Base-by-base conservation (phyloP, 2,113 vertebrate genomes). In the Origma solitaria region DNA sequence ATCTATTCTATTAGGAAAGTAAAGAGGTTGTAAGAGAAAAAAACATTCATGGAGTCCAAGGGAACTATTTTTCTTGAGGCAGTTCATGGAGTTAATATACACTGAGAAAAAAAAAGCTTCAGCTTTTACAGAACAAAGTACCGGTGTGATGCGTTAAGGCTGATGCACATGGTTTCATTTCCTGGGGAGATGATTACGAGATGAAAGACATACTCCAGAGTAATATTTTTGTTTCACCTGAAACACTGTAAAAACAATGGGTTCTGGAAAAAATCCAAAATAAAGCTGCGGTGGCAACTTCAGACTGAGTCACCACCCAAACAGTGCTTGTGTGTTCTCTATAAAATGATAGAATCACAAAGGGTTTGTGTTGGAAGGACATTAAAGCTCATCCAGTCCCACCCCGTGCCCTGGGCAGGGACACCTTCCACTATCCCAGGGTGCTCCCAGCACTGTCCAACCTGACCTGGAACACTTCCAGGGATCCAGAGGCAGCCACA, bases 211-310 rank as follows among this genome's bases (percentile, higher is more conserved):
- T 91, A 94, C 97, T 98, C 98, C 98, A 96, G 95, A 98, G 98
- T 95, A 97, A 97, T 97, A 97, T 97, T 98, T 98, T 97, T 98
- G 97, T 98, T 98, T 98, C 97, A 98, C 98, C 98, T 98, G 97
- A 98, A 97, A 98, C 96, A 64, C 8, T 97, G 97, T 96, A 97
- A 97, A 98, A 98, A 98, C 97, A 98, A 97, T 97, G 95, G 96
- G 97, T 92, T 95, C 97, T 98, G 98, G 98, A 98, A 97, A 97
- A 95, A 94, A 95, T 97, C 98, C 98, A 98, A 96, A 92, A 83
- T 88, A 95, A 98, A 98, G 97, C 96, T 96, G 96, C 58, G 97
- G 98, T 97, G 97, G 97, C 95, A 95, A 82, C 97, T 94, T 93
- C 96, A 83, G 94, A 75, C 96, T 97, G 98, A 97, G 97, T 97